Evolutionary conservation across 2,797 vertebrate genomes (phyloP), one percentile per base, ranked within the genome.

Genomic region (Pangasius larnaudii): DNA sequence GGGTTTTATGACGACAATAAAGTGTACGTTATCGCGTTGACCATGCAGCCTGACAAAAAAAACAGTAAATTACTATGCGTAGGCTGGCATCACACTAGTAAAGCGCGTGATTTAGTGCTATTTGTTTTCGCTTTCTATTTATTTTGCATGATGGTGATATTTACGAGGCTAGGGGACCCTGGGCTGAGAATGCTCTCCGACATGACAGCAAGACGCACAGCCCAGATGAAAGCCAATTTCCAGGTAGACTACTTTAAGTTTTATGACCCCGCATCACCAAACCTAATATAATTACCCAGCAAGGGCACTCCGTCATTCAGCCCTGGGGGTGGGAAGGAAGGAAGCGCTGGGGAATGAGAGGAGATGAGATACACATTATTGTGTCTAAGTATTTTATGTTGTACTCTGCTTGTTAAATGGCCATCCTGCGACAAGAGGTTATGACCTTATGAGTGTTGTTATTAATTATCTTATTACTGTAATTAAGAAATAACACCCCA

Each of bases 281-380:
- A 94, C 94, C 93, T 94, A 95, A 96, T 96, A 96, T 96, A 97
- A 96, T 96, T 96, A 96, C 93, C 92, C 93, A 79, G 91, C 96
- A 97, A 96, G 96, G 96, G 93, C 95, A 95, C 92, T 93, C 90
- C 85, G 96, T 96, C 96, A 95, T 96, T 96, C 95, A 95, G 95
- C 92, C 90, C 58, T 63, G 33, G 89, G 91, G 90, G 92, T 84
- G 13, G 85, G 89, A 90, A 90, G 90, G 91, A 86, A 90, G 90
- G 91, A 87, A 88, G 91, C 77, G 69, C 86, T 81, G 49, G 90
- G 67, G 78, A 86, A 79, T 82, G 85, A 71, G 53, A 58, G 83
- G 67, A 89, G 84, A 89, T 80, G 51, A 91, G 90, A 93, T 86
- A 71, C 83, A 90, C 86, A 87, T 92, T 85, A 90, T 92, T 89